Evolutionary conservation across 2,888 invertebrate species (phyloP), one percentile per base, ranked within the genome.

Genomic region (Chrysina gloriosa): DNA sequence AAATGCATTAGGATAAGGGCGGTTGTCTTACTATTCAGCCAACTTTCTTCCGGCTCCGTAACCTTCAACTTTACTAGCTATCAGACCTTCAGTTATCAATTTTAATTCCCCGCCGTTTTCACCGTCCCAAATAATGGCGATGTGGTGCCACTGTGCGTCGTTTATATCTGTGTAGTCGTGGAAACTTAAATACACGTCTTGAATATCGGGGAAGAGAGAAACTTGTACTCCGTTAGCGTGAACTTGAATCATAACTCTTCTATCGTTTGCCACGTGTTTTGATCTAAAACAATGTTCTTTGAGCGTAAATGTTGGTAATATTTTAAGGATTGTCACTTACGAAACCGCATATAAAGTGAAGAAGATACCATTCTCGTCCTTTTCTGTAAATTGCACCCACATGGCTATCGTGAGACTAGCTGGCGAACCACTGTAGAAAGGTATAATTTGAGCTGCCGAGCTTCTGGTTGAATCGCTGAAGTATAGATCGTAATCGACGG

Each of bases 401-500:
- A 98, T 89, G 14, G 94, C 96, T 63, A 98, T 88, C 0, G 97
- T 96, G 27, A 98, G 82, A 77, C 94, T 93, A 72, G 89, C 89
- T 66, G 91, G 89, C 11, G 89, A 88, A 2, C 90, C 89, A 9
- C 92, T 92, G 74, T 91, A 90, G 84, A 98, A 96, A 63, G 97
- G 97, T 77, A 97, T 93, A 9, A 95, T 90, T 84, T 97, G 92
- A 21, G 96, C 93, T 2, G 97, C 98, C 75, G 94, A 95, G 69
- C 96, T 95, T 9, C 96, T 90, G 9, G 92, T 86, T 48, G 94
- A 90, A 80, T 97, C 96, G 77, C 95, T 94, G 84, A 98, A 97
- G 88, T 95, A 95, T 6, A 98, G 85, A 81, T 98, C 98, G 82
- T 98, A 98, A 83, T 98, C 96, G n/a, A 96, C 95, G 84, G 96